phyloP scores from a whole-genome alignment of 2,888 invertebrate species.

The Pharmacophagus antenor region DNA sequence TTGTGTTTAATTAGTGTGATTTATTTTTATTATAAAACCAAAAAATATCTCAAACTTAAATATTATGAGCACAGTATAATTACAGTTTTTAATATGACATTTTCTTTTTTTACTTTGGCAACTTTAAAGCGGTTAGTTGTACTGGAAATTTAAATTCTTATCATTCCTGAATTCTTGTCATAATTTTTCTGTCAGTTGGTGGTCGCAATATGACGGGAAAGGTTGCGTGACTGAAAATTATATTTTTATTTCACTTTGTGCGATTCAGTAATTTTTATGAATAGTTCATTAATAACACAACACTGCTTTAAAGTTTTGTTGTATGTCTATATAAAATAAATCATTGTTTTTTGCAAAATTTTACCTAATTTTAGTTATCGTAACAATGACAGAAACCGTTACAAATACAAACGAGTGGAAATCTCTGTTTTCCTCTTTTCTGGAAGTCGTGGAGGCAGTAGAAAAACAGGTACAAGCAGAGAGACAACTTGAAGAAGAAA shows the following conservation, averaged over 20 bases:
- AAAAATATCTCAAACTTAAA: too few relatives aligned
- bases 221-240: constrained; percentile 61
- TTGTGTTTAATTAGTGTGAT: too few relatives aligned
- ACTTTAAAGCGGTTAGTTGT: neutral
- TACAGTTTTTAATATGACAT: neutral
- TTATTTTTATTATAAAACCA: too few relatives aligned
- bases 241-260: constrained; percentile 46
- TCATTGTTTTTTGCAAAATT: constrained; percentile 12
- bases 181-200: constrained; percentile 45
- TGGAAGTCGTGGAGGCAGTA: constrained; percentile 66
- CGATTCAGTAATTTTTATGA: constrained; percentile 22
- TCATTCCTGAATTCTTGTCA: neutral
- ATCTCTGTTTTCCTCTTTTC: constrained; percentile 69
- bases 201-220: constrained; percentile 45
- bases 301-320: neutral
- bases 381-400: constrained; percentile 76
- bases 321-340: constrained; percentile 12
- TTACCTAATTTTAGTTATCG: constrained; percentile 20
- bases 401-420: constrained; percentile 67
- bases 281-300: neutral
- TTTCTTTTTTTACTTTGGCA: neutral
- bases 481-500: constrained; percentile 68
- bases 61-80: too few relatives aligned
- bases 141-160: neutral
- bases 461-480: constrained; percentile 64